Evolutionary conservation across 2,888 invertebrate genomes (phyloP), one percentile per base, ranked within the genome.

Genomic region (Parthenolecanium corni): DNA sequence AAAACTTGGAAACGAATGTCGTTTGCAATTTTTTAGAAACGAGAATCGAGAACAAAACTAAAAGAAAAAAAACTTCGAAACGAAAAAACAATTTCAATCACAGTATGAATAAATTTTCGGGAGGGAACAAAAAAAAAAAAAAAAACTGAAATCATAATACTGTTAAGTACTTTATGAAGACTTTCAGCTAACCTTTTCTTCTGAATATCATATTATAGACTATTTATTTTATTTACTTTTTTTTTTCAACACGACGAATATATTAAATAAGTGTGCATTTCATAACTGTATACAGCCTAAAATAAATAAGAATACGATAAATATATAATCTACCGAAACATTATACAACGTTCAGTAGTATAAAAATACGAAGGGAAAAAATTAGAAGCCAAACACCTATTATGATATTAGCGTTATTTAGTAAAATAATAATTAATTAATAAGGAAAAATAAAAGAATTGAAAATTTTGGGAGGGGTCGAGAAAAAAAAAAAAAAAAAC

Each of bases 361-460:
- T 23, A 23, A 47, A 58, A n/a, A n/a, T n/a, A n/a, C n/a, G n/a
- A n/a, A n/a, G n/a, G n/a, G n/a, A n/a, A 47, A 58, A 52, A 58
- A 58, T 47, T 31, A 58, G 21, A 58, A 58, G 46, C 58, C 58
- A 47, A 58, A 58, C 46, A 46, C 58, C 58, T 36, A 47, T n/a
- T n/a, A n/a, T n/a, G n/a, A 56, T 44, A 58, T 58, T 58, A 58
- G 58, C 58, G 47, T 58, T 58, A 58, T 58, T 42, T 42, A n/a
- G n/a, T n/a, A n/a, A n/a, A n/a, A n/a, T n/a, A n/a, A n/a, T n/a
- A n/a, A n/a, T n/a, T n/a, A n/a, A n/a, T n/a, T n/a, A n/a, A n/a
- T n/a, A n/a, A n/a, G n/a, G n/a, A n/a, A n/a, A n/a, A n/a, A n/a
- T n/a, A n/a, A n/a, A n/a, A n/a, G n/a, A n/a, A n/a, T n/a, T n/a